Base-by-base conservation (phyloP, 1,140 invertebrate species). In the Pentalonia nigronervosa region DNA sequence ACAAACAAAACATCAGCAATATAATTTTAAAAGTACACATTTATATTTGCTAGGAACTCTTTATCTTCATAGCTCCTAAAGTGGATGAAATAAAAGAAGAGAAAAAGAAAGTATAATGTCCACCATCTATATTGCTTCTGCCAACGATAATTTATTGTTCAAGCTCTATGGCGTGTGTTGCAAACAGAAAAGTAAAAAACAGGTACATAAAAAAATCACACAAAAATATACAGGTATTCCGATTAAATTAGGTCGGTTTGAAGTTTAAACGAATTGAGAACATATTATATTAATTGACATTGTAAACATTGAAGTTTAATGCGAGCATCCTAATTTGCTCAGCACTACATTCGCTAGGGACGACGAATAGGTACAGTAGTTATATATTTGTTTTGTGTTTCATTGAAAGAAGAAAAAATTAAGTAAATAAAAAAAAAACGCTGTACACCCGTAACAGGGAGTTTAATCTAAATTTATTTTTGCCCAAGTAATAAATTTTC, bases 11-110 rank as follows among this genome's bases (percentile, higher is more conserved):
- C 23, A 14, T 36, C 89, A 23, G 36, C 89, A 90, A 90, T 90
- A 67, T 67, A 45, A 90, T 90, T 90, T 90, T 90, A 67, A 90
- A 90, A 90, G 53, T n/a, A 90, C 89, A 67, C 89, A 90, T 90
- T 90, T 90, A 45, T 90, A 90, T 90, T 60, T 67, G 11, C 89
- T 67, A 47, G 89, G 60, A 67, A 67, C 89, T 67, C 36, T 90
- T 67, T 90, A 67, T 90, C 36, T 90, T 90, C 36, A 90, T 67
- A 45, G 89, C 23, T 90, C 56, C 25, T 67, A 90, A 90, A 90
- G 53, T 90, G 36, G 89, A 67, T 67, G 53, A 67, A 67, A 90
- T 90, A 90, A 60, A 67, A 76, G 30, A 45, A 90, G 1, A 90
- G 45, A 45, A 90, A 50, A 45, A 41, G 4, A 30, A 53, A 41